Base-by-base conservation (phyloP, 2,888 invertebrate genomes). In the Proisotoma minuta region DNA sequence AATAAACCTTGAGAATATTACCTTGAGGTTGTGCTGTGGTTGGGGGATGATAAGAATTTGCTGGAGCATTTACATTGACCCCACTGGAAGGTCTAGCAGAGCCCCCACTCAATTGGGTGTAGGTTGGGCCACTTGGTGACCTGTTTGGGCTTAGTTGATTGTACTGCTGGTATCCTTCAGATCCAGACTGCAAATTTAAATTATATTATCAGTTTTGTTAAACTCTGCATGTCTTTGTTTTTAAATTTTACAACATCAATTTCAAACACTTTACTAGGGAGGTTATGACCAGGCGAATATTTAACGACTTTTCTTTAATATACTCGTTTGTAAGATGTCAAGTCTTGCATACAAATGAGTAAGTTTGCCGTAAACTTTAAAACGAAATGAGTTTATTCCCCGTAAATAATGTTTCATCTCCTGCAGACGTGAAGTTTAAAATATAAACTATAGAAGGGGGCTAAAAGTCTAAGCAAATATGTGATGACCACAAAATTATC, bases 101-200 rank as follows among this genome's bases (percentile, higher is more conserved):
- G 40, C 86, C 86, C 34, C 85, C 85, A 75, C 87, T 86, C 20
- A 89, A 78, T 76, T 89, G 88, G 12, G 89, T 89, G 76, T 89
- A 89, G 0, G 88, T 89, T 23, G 89, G 88, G 58, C 90, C 90
- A 75, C 84, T 84, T n/a, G 91, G 91, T 22, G 89, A 89, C 75
- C 89, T 83, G 61, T 87, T 84, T 48, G 91, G 90, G 78, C 90
- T 91, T 75, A 87, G 85, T 68, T 78, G 78, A 74, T 82, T 82
- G 78, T 82, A 86, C 75, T 83, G 84, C 74, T 86, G 87, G 77
- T 87, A 87, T 43, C 85, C 84, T 76, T 87, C 87, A 22, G 86
- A 83, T 34, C 85, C 85, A 3, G 85, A 84, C 76, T 85, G 83
- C 74, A 84, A 78, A 28, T 28, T 56, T 64, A 60, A 29, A 12